Evolutionary conservation across 2,797 vertebrate genomes (phyloP), one percentile per base, ranked within the genome.

Genomic region (Cossypha niveicapilla): DNA sequence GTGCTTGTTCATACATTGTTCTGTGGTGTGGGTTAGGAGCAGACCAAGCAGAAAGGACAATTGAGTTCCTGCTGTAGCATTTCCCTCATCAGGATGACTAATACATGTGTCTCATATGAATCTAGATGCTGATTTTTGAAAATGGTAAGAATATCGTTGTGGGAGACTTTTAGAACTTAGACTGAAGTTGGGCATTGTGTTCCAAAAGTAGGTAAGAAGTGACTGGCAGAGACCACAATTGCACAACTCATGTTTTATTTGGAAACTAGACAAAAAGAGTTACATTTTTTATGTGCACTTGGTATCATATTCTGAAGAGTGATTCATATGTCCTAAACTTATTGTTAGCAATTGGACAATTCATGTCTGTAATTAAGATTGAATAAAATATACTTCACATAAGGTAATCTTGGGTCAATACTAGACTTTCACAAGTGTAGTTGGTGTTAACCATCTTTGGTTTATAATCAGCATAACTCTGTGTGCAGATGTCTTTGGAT

Each of bases 161-260:
- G 70, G 50, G 61, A 86, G 39, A 77, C 27, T 13, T 71, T 73
- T 67, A 88, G 71, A 88, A 60, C 18, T 66, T 66, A 47, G 35
- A 34, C 51, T 78, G 58, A 79, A 73, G 66, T 70, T 66, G 56
- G 22, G 19, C 61, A 39, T 30, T 67, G 48, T 60, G 24, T 81
- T 93, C 54, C 54, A 65, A 47, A 94, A 92, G 68, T 61, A 86
- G 58, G 77, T 80, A 73, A 78, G 51, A 78, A 28, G 54, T 78
- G 67, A 53, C 67, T 85, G 83, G 48, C 67, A 76, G 48, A 88
- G 68, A 86, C 34, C 47, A 79, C 60, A 85, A 6, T 74, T 92
- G 34, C 75, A 76, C 24, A 91, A 92, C 56, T 66, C 35, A 41
- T 88, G 44, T 92, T 96, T 92, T 85, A 53, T 71, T 93, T 96